These are phyloP conservation scores for Thysanoteuthis rhombus DNA, from an alignment of 2,888 invertebrate species.

Conservation along the genomic window DNA sequence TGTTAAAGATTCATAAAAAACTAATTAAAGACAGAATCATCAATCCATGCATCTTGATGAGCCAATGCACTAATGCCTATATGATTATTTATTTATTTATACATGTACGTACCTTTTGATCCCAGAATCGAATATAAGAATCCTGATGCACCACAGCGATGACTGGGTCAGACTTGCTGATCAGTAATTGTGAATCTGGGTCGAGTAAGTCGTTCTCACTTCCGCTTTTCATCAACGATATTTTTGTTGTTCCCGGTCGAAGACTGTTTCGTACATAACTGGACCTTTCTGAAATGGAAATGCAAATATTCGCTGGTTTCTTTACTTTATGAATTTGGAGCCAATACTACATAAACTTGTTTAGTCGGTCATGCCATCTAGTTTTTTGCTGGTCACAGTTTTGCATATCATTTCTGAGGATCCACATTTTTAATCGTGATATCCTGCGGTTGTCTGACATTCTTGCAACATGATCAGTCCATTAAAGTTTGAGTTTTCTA, in stretches of 20 bases:
- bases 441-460: no score
- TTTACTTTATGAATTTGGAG: not conserved
- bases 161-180: conserved; percentile 59
- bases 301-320: not conserved
- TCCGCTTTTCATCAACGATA: conserved; percentile 36
- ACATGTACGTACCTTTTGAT: conserved; percentile 51
- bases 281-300: not conserved
- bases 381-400: no score
- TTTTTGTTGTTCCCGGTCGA: conserved; percentile 26
- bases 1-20: not conserved
- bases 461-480: no score
- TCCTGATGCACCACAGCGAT: conserved; percentile 63
- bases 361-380: no score
- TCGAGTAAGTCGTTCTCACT: conserved; percentile 40
- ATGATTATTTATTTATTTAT: no score
- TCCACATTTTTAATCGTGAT: no score
- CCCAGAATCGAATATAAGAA: conserved; percentile 63
- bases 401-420: no score
- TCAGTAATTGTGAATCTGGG: conserved; percentile 54
- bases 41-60: no score
- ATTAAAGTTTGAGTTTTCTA: no score
- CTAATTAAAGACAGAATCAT: no score
- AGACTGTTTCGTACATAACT: not conserved
- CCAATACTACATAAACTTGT: no score
- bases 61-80: no score